Evolutionary conservation across 2,113 vertebrate species (phyloP), one percentile per base, ranked within the genome.

Genomic region (Toxotes chatareus): DNA sequence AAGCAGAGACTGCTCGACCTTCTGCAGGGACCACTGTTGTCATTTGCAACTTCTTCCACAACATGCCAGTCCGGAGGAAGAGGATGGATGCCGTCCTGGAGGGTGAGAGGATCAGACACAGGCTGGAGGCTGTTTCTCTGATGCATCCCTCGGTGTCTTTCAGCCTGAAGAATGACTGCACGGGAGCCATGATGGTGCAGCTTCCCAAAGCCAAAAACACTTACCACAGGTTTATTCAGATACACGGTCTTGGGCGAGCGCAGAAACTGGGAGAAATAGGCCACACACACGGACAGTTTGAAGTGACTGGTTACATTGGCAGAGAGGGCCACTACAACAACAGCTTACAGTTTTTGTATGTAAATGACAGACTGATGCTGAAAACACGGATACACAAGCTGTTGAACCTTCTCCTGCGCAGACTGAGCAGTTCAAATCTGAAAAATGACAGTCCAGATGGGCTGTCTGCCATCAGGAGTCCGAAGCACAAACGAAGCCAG

Each of bases 341-440:
- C 89, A 96, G 93, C 87, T 94, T 98, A 78, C 99, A 99, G 86
- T 98, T 96, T 90, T 88, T 99, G 53, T 99, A 97, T 76, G 96
- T 99, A 10, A 99, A 99, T 46, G 92, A 91, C 34, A 95, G 98
- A 72, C 94, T 99, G 42, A 87, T 99, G 90, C 89, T 99, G 86
- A 99, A 94, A 93, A 99, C 99, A n/a, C 96, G 94, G 38, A 82
- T 99, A 60, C 98, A 99, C 94, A 97, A 97, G 90, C 94, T 98
- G 64, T 93, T 99, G 46, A 97, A 97, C 87, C 93, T 94, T 83
- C 94, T 99, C 79, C 89, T 99, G 69, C 96, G 96, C 73, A 95
- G 94, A 91, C 90, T 96, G 80, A 97, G 95, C 53, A 73, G 89
- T 66, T 94, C 95, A 60, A 96, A 92, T 84, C 96, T 92, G 84